These are phyloP conservation scores for Danio rerio DNA, from an alignment of 2,113 vertebrate genomes.

Conservation along the genomic window DNA sequence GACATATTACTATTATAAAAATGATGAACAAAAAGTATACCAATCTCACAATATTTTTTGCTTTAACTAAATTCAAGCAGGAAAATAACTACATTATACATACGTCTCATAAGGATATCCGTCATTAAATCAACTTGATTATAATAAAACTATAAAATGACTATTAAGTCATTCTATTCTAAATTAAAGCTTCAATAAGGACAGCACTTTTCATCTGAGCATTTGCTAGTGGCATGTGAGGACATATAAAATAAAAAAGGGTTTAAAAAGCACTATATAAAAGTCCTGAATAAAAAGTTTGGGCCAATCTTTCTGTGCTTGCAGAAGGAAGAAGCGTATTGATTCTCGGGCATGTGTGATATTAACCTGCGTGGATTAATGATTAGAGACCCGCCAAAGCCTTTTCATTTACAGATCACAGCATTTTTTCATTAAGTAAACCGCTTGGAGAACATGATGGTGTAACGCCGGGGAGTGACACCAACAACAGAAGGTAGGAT, in stretches of 20 bases:
- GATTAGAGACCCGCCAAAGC: conserved; percentile 31
- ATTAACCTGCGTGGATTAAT: conserved; percentile 40
- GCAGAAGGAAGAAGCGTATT: not conserved
- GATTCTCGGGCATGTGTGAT: conserved; percentile 35
- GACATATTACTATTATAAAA: too few relatives aligned
- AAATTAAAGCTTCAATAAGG: not conserved
- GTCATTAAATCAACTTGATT: not conserved
- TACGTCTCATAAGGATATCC: not conserved
- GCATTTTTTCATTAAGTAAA: conserved; percentile 44
- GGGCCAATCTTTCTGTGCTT: not conserved
- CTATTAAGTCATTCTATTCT: too few relatives aligned
- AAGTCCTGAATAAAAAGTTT: conserved; percentile 1
- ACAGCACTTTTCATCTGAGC: too few relatives aligned
- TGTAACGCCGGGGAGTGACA: too few relatives aligned
- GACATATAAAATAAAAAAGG: not conserved
- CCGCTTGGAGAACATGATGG: conserved; percentile 26
- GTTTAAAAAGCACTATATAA: not conserved
- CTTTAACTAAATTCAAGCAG: too few relatives aligned
- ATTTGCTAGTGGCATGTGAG: not conserved
- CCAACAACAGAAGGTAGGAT: too few relatives aligned
- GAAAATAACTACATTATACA: not conserved
- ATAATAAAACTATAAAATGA: not conserved
- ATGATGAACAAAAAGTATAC: too few relatives aligned
- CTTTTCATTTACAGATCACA: conserved; percentile 49
- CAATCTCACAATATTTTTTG: too few relatives aligned